phyloP scores from a whole-genome alignment of 2,888 invertebrate genomes.

The Aproaerema taeniolella region DNA sequence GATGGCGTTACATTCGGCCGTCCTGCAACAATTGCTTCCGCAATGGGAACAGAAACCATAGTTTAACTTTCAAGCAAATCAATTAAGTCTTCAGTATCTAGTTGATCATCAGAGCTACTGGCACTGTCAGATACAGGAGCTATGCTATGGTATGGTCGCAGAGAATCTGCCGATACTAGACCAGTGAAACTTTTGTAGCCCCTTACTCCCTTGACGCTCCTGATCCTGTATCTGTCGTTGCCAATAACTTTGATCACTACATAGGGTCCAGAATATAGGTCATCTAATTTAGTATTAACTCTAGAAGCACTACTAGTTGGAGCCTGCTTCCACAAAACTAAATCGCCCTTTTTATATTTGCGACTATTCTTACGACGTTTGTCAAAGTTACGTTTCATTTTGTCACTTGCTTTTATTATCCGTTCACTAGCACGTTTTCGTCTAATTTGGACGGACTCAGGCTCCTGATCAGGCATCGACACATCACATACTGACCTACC shows the following conservation, averaged over 20 bases:
- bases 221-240: constrained; percentile 27
- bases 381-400: constrained; percentile 22
- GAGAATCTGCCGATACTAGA: constrained; percentile 20
- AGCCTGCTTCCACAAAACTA: constrained; percentile 22
- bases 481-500: constrained; percentile 15
- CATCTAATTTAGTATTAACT: constrained; percentile 23
- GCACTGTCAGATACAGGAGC: constrained; percentile 22
- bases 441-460: constrained; percentile 1
- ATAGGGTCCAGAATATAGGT: constrained; percentile 26
- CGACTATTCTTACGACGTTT: constrained; percentile 15
- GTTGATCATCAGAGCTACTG: constrained; percentile 25
- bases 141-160: constrained; percentile 19
- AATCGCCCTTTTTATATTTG: constrained; percentile 22
- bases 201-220: constrained; percentile 25
- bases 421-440: constrained; percentile 1
- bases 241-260: constrained; percentile 22
- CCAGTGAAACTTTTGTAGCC: constrained; percentile 25
- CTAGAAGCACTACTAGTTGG: constrained; percentile 16
- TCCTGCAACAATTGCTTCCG: constrained; percentile 24
- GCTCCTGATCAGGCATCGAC: not conserved
- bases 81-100: constrained; percentile 24
- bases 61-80: constrained; percentile 22
- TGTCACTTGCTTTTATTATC: constrained; percentile 3
- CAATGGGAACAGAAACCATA: constrained; percentile 15
- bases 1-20: constrained; percentile 17